Evolutionary conservation across 1,140 invertebrate genomes (phyloP).

Genomic region (Lordiphosa mommai): DNA sequence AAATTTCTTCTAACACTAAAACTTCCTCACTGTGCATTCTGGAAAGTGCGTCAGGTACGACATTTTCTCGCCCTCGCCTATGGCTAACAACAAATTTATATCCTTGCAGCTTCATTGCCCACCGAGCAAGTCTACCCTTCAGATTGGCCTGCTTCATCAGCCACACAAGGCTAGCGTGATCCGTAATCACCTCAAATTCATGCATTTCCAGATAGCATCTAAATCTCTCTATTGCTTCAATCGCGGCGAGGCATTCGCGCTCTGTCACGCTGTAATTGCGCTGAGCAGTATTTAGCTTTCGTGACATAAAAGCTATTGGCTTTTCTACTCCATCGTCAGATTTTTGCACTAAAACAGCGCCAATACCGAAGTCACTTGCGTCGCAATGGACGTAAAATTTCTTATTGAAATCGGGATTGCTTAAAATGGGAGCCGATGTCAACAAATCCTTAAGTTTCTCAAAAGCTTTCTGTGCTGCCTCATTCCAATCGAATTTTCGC

Average conservation of each 20-base stretch:
- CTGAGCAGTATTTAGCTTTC: conserved; percentile 6
- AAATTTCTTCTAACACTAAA: no score
- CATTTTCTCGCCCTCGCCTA: no score
- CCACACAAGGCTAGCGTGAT: no score
- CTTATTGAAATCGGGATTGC: conserved; percentile 20
- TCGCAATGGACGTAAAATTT: conserved; percentile 21
- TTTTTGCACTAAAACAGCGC: conserved; percentile 12
- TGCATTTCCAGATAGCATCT: no score
- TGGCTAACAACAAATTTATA: no score
- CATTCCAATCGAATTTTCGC: conserved; percentile 1
- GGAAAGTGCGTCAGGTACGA: no score
- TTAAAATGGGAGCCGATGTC: not conserved
- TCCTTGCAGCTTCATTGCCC: no score
- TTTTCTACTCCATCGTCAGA: conserved; percentile 15
- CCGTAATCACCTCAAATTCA: no score
- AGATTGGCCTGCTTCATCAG: no score
- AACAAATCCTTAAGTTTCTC: conserved; percentile 1
- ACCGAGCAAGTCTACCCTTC: no score
- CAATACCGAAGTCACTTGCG: conserved; percentile 18
- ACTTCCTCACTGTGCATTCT: no score
- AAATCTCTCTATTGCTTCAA: not conserved
- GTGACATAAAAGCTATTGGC: conserved; percentile 1
- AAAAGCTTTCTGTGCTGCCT: not conserved
- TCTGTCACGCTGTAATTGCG: not conserved
- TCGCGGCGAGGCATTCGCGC: no score